Evolutionary conservation across 2,888 invertebrate species (phyloP).

Genomic region (Ophonus ardosiacus): DNA sequence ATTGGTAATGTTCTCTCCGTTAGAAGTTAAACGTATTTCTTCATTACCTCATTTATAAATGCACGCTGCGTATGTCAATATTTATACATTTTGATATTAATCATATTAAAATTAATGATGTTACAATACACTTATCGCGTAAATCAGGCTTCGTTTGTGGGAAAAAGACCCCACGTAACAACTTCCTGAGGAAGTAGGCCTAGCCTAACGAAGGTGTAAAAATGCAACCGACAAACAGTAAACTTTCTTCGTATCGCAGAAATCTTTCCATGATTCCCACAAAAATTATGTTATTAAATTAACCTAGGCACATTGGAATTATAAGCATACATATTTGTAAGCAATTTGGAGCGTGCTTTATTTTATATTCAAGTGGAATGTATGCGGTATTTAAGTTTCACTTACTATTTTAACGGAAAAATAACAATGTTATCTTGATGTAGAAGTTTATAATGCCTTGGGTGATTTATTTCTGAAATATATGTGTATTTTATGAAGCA

Average conservation of each 20-base stretch:
- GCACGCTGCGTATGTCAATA: conserved; percentile 18
- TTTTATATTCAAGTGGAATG: too few species aligned
- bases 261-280: not conserved
- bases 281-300: not conserved
- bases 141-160: conserved; percentile 14
- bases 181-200: not conserved
- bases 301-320: not conserved
- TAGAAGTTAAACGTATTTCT: not conserved
- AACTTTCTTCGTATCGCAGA: not conserved
- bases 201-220: not conserved
- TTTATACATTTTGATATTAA: not conserved
- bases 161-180: not conserved
- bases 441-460: too few species aligned
- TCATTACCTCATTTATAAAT: not conserved
- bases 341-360: too few species aligned
- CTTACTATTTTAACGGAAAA: too few species aligned
- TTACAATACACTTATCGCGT: conserved; percentile 11
- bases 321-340: too few species aligned
- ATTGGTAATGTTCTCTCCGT: not conserved
- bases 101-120: conserved; percentile 23
- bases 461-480: too few species aligned
- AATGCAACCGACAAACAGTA: not conserved
- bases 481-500: too few species aligned
- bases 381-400: too few species aligned
- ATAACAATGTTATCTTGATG: too few species aligned